Conservation (phyloP, 1,140 invertebrate species). For the Drosophila oshimai region DNA sequence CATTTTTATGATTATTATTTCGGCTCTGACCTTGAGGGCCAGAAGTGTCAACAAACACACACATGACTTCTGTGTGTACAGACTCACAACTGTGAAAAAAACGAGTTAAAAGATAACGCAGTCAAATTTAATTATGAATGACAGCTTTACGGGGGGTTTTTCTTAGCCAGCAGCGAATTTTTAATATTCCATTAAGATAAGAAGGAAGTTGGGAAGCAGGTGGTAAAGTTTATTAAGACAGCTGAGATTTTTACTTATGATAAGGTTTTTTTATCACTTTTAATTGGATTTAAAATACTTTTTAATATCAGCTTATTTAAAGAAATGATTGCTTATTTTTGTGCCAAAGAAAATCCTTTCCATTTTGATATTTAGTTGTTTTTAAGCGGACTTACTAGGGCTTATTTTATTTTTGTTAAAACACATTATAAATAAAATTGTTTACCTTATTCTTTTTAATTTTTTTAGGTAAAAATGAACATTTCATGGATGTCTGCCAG, state of each 20-base stretch:
- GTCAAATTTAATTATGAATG: slow-evolving; percentile 46
- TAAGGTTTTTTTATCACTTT: too few species aligned
- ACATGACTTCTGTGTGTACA: slow-evolving; percentile 28
- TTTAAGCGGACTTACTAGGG: too few species aligned
- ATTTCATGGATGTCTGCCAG: neutral
- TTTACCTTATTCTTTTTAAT: neutral
- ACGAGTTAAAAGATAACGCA: slow-evolving; percentile 57
- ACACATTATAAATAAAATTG: neutral
- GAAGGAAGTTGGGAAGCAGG: neutral
- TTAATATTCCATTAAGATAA: slow-evolving; percentile 3
- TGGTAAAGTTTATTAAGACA: neutral
- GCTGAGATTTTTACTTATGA: neutral
- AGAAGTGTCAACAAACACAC: slow-evolving; percentile 48
- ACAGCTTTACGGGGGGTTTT: neutral
- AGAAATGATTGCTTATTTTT: too few species aligned
- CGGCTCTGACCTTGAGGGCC: slow-evolving; percentile 54
- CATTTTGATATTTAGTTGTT: too few species aligned
- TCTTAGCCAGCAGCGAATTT: slow-evolving; percentile 2
- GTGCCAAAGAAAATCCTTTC: too few species aligned
- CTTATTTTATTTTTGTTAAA: too few species aligned
- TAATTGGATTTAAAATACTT: too few species aligned
- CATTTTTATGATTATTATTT: slow-evolving; percentile 41
- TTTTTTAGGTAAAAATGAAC: neutral
- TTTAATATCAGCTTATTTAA: too few species aligned
- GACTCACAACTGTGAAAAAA: slow-evolving; percentile 33